Base-by-base conservation (phyloP, 2,888 invertebrate species). In the Unio pictorum region DNA sequence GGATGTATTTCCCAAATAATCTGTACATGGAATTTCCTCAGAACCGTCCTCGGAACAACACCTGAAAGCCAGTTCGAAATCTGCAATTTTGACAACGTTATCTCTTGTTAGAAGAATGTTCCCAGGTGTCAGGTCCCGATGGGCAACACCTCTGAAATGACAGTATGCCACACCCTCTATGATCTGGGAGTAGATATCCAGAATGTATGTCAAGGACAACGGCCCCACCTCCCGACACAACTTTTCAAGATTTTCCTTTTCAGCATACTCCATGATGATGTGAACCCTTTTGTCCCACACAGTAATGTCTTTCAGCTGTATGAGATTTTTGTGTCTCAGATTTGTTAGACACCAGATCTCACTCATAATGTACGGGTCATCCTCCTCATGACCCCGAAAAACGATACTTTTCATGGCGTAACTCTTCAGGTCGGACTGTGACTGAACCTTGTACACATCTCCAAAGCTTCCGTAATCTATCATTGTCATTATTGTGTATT, bases 381-480 rank as follows among this genome's bases (percentile, higher is more conserved):
- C 68, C 15, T 70, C 64, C 30, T 78, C 65, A 55, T 74, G 61
- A 17, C 77, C 78, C 11, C 72, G 71, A 54, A 71, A 78, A 58
- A 62, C 54, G 8, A 81, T 78, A 55, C 76, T 78, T 68, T 81
- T 81, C 62, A 81, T 64, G 8, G 74, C 80, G 59, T 71, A 74
- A 18, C 74, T 64, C 20, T 63, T 61, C 8, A 74, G 68, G 20
- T 70, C 67, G 56, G 30, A 55, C 11, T 62, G 30, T 26, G 61
- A 69, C 34, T 62, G 72, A 4, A 81, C 76, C 69, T 73, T 75
- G 28, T 73, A 72, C 65, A 81, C 75, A 45, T 80, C 81, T 4
- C 80, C 81, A 72, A 81, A 81, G 57, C 78, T 76, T 58, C 79
- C 81, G 28, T 75, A 78, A 61, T 77, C 77, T 18, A 80, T 77